Conservation (phyloP, 2,888 invertebrate genomes). For the Apoda limacodes region DNA sequence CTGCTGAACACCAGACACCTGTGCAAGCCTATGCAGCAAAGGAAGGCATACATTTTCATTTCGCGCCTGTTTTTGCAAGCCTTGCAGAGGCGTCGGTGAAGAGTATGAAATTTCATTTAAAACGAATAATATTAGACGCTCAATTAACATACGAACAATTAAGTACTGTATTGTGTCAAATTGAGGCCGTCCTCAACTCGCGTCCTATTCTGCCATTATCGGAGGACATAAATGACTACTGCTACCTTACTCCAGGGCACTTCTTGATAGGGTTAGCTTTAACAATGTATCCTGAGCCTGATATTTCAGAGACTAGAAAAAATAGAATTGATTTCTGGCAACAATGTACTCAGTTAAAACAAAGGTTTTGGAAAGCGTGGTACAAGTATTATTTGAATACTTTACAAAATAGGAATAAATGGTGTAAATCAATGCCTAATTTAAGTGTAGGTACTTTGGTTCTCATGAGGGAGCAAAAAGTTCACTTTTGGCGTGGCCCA, state of each 20-base stretch:
- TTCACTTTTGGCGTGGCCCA: slow-evolving; percentile 10
- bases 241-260: slow-evolving; percentile 12
- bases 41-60: no score
- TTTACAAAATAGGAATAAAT: slow-evolving; percentile 13
- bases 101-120: slow-evolving; percentile 11
- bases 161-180: slow-evolving; percentile 8
- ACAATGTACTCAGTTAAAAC: slow-evolving; percentile 6
- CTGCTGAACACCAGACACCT: no score
- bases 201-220: slow-evolving; percentile 12
- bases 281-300: slow-evolving; percentile 9
- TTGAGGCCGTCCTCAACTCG: slow-evolving; percentile 11
- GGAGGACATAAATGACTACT: slow-evolving; percentile 11
- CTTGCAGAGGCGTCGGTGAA: slow-evolving; percentile 15
- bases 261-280: slow-evolving; percentile 12
- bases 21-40: no score
- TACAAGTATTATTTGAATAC: slow-evolving; percentile 12
- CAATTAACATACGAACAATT: slow-evolving; percentile 14
- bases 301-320: slow-evolving; percentile 3
- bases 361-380: slow-evolving; percentile 18
- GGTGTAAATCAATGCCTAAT: slow-evolving; percentile 8
- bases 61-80: no score
- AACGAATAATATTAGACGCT: neutral
- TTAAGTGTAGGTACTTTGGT: slow-evolving; percentile 14
- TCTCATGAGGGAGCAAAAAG: slow-evolving; percentile 4
- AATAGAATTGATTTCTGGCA: slow-evolving; percentile 8